phyloP scores from a whole-genome alignment of 2,888 invertebrate genomes.

The Morpho achilles region DNA sequence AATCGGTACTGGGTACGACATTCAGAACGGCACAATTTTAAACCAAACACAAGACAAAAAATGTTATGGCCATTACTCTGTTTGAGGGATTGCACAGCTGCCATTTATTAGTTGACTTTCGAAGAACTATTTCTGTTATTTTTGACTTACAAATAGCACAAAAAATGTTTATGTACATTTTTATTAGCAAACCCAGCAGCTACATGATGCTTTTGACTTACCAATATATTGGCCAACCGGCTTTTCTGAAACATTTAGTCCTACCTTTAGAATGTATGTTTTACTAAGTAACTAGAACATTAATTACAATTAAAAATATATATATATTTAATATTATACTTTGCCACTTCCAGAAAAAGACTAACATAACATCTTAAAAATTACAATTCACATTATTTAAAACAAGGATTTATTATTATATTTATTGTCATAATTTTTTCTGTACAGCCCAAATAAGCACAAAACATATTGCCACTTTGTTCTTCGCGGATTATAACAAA shows the following conservation, averaged over 20 bases:
- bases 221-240: constrained; percentile 61
- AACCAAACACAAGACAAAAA: constrained; percentile 2
- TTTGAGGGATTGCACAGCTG: constrained; percentile 6
- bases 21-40: constrained; percentile 1
- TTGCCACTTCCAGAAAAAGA: too few species aligned
- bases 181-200: constrained; percentile 34
- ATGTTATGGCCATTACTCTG: background rate
- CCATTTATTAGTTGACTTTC: constrained; percentile 12
- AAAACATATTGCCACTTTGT: too few species aligned
- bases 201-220: constrained; percentile 49
- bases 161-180: constrained; percentile 24
- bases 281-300: background rate
- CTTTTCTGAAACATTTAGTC: constrained; percentile 65
- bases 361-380: too few species aligned
- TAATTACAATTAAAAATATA: background rate
- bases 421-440: too few species aligned
- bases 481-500: too few species aligned
- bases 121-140: constrained; percentile 14
- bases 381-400: too few species aligned
- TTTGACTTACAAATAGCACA: constrained; percentile 15
- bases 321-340: background rate
- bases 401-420: too few species aligned
- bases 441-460: too few species aligned
- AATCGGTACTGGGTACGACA: constrained; percentile 4
- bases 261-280: constrained; percentile 10